phyloP scores from a whole-genome alignment of 2,888 invertebrate genomes.

The Drosophila leonis region DNA sequence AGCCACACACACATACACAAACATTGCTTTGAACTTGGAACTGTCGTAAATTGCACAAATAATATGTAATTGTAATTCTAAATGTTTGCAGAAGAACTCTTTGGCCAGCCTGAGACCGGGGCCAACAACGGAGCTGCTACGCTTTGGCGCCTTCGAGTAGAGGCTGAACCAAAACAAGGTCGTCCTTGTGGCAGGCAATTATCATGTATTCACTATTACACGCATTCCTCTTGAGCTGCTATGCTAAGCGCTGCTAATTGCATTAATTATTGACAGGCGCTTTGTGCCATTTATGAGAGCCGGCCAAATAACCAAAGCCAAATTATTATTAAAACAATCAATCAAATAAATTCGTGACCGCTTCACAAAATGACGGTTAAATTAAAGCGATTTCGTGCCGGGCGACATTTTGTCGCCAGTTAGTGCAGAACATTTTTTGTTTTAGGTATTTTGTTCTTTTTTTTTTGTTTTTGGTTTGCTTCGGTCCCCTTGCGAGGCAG shows the following conservation, averaged over 20 bases:
- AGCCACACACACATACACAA: conserved; percentile 6
- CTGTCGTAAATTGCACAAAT: conserved; percentile 19
- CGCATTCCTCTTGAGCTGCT: conserved; percentile 9
- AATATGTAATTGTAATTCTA: conserved; percentile 62
- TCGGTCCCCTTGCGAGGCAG: conserved; percentile 17
- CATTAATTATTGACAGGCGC: conserved; percentile 59
- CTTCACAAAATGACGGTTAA: conserved; percentile 37
- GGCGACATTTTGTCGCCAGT: conserved; percentile 48
- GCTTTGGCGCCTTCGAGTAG: conserved; percentile 74
- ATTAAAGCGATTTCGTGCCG: conserved; percentile 47
- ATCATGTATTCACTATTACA: conserved; percentile 17
- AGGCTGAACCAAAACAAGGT: not conserved
- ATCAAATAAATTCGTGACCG: conserved; percentile 65
- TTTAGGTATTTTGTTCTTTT: conserved; percentile 8
- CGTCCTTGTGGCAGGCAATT: conserved; percentile 52
- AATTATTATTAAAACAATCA: conserved; percentile 63
- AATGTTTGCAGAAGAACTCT: conserved; percentile 76
- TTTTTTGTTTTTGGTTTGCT: conserved; percentile 13
- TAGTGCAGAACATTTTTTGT: conserved; percentile 21
- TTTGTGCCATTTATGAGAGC: conserved; percentile 31
- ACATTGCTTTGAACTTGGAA: conserved; percentile 24
- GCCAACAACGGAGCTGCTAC: conserved; percentile 68
- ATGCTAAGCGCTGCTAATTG: conserved; percentile 65
- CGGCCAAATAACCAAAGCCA: conserved; percentile 26
- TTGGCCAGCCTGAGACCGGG: conserved; percentile 68